A percentile compares a stretch with the other conserved stretches of the same genome.
These are phyloP conservation scores for Phortica magna DNA, from an alignment of 2,888 invertebrate species.

Conservation along the genomic window DNA sequence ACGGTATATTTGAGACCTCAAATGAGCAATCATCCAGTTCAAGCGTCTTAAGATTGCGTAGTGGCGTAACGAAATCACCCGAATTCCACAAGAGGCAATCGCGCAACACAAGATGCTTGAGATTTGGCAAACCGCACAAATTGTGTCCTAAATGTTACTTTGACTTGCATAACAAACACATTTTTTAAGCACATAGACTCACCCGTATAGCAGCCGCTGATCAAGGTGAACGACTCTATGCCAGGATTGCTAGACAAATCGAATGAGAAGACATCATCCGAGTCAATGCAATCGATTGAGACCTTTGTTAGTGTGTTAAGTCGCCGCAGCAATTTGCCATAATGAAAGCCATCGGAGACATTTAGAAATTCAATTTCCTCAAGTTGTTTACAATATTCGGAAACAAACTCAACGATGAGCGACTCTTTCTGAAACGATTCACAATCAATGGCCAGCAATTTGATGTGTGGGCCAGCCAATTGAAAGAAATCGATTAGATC, in stretches of 20 bases:
- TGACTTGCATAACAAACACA: not conserved
- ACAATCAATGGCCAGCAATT: constrained; percentile 46
- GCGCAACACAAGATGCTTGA: constrained; percentile 51
- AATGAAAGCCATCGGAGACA: constrained; percentile 60
- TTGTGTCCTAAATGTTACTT: constrained; percentile 50
- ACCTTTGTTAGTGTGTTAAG: constrained; percentile 48
- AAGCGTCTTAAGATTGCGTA: constrained; percentile 46
- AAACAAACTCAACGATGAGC: constrained; percentile 57
- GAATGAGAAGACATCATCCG: constrained; percentile 58
- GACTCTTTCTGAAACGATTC: constrained; percentile 59
- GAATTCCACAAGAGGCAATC: constrained; percentile 64
- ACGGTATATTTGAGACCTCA: constrained; percentile 59
- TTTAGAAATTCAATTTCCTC: constrained; percentile 55
- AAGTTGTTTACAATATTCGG: constrained; percentile 56
- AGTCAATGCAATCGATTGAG: constrained; percentile 57
- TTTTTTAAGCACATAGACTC: not conserved
- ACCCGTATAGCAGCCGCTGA: constrained; percentile 64
- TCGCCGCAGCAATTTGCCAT: constrained; percentile 46
- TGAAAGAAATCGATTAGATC: constrained; percentile 58
- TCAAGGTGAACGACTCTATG: constrained; percentile 55
- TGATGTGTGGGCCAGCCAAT: constrained; percentile 55
- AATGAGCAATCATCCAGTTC: constrained; percentile 63
- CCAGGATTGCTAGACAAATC: constrained; percentile 51
- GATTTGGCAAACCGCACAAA: constrained; percentile 54
- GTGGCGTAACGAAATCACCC: constrained; percentile 58